phyloP scores from a whole-genome alignment of 2,113 vertebrate species.

The cattle (Bos taurus) region DNA sequence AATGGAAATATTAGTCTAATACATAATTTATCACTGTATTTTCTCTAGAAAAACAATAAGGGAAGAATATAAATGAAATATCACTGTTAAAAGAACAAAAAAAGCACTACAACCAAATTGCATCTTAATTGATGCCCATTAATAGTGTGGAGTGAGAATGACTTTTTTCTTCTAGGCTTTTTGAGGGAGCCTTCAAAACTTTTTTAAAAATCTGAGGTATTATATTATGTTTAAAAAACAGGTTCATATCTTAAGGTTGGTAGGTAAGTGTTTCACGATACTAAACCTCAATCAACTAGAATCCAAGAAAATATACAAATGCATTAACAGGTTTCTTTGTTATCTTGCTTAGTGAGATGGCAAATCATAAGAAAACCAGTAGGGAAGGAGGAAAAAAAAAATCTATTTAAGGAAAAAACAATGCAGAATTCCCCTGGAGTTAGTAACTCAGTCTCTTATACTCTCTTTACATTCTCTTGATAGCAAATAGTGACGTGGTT shows the following conservation, averaged over 20 bases:
- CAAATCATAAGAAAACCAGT: background rate
- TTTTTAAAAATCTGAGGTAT: background rate
- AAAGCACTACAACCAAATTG: background rate
- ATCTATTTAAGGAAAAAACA: background rate
- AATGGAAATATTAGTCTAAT: background rate
- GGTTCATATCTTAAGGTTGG: background rate
- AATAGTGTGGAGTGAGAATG: background rate
- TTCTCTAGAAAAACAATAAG: constrained; percentile 24
- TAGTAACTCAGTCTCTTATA: background rate
- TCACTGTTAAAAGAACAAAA: background rate
- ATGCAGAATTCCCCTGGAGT: background rate
- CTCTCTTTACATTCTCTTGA: background rate
- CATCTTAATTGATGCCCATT: background rate
- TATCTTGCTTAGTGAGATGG: background rate
- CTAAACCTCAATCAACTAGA: background rate
- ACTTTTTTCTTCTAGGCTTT: background rate
- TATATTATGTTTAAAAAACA: background rate
- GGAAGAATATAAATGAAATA: constrained; percentile 16
- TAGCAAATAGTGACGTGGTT: background rate
- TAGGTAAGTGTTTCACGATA: background rate
- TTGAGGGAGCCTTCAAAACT: background rate
- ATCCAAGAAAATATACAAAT: background rate
- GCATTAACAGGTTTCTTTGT: background rate
- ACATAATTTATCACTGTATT: constrained; percentile 6
- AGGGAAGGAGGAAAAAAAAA: background rate